Base-by-base conservation (phyloP, 1,140 invertebrate genomes). In the Drosophila triauraria region DNA sequence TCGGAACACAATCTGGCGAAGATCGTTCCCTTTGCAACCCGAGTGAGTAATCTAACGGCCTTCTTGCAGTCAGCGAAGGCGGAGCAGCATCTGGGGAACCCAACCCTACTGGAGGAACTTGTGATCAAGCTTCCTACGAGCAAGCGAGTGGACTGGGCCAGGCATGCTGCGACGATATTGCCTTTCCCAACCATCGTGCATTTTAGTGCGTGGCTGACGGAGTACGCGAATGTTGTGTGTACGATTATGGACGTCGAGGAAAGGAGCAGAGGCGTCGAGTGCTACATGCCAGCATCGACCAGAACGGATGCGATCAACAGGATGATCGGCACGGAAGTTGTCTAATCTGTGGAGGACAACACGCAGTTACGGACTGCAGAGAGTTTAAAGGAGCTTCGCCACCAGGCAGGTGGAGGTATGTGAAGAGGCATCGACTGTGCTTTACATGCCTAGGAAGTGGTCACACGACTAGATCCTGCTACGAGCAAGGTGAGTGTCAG, bases 11-110 rank as follows among this genome's bases (percentile, higher is more conserved):
- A n/a, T n/a, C n/a, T n/a, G n/a, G 20, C 20, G 10, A 57, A 27
- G 23, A 23, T 57, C 12, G 15, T 60, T 6, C 58, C 44, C 5
- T 48, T 61, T 15, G 30, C 58, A 13, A 62, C 12, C 1, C 47
- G 38, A 6, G 38, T 59, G 30, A 59, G 57, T 7, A 63, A 51
- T 13, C 23, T 46, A 1, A 17, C 15, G 6, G 27, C 42, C 10
- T 51, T 63, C 27, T 43, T 63, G 48, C 60, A 48, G 53, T 56
- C 53, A 56, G 32, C 53, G 12, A 35, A 35, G 12, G 58, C 27
- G n/a, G 57, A 46, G 38, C 48, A 56, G 17, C 42, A 25, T 12
- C 56, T 35, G 27, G 15, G 42, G 2, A 57, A 46, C n/a, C 50
- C 50, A 7, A 56, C 30, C 5, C 50, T 46, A 10, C 15, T 46